These are phyloP conservation scores for Peromyscus polionotus DNA, from an alignment of 2,113 vertebrate genomes.

Conservation along the genomic window DNA sequence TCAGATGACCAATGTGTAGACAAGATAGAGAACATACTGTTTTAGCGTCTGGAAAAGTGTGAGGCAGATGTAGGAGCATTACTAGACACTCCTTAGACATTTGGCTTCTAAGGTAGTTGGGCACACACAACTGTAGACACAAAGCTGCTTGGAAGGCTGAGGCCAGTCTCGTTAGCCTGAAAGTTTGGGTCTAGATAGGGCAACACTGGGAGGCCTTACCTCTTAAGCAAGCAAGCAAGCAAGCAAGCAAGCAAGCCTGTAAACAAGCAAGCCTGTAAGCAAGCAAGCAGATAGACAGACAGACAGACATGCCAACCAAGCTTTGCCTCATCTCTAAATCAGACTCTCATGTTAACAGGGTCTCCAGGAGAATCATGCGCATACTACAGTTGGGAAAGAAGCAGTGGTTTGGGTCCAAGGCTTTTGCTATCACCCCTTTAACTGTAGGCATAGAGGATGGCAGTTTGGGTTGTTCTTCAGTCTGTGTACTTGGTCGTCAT, in stretches of 20 bases:
- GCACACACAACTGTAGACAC: neutral
- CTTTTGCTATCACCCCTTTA: neutral
- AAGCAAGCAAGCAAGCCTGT: neutral
- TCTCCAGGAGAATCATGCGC: neutral
- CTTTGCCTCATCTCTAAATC: neutral
- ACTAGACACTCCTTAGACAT: neutral
- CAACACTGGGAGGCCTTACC: neutral
- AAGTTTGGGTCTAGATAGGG: neutral
- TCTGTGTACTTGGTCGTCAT: neutral
- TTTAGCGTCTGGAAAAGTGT: neutral
- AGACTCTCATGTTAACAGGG: neutral
- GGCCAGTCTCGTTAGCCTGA: neutral
- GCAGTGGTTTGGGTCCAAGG: neutral
- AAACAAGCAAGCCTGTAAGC: neutral
- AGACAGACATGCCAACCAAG: neutral
- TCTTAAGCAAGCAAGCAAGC: neutral
- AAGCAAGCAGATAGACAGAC: neutral
- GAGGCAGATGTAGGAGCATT: neutral
- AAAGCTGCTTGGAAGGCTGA: neutral
- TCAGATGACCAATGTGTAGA: neutral
- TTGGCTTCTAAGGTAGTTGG: neutral
- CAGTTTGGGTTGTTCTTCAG: slow-evolving; percentile 6
- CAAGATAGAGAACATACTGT: neutral
- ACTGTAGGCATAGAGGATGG: neutral
- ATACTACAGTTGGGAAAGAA: neutral